These are phyloP conservation scores for Centropyge bicolor DNA, from an alignment of 2,797 vertebrate species.

Conservation along the genomic window DNA sequence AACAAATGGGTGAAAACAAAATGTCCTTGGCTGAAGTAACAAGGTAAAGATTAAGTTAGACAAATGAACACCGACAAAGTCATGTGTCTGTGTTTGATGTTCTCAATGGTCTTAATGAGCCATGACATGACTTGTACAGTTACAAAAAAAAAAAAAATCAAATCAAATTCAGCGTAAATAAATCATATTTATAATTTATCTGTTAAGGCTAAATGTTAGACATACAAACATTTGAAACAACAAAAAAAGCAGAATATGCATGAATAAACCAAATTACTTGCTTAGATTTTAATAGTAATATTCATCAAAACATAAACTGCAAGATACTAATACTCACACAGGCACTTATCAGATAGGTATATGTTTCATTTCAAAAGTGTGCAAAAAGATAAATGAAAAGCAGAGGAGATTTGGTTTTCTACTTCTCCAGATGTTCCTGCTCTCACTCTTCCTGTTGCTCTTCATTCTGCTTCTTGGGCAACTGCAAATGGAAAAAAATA, in stretches of 20 bases:
- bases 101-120: constrained; percentile 21
- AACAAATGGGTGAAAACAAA: constrained; percentile 29
- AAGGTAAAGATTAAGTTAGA: constrained; percentile 37
- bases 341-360: constrained; percentile 75
- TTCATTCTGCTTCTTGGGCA: constrained; percentile 86
- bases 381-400: constrained; percentile 69
- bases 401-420: constrained; percentile 63
- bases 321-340: constrained; percentile 70
- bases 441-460: constrained; percentile 84
- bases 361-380: constrained; percentile 59
- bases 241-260: constrained; percentile 50
- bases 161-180: constrained; percentile 42
- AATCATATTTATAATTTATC: constrained; percentile 44
- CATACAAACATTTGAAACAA: constrained; percentile 37
- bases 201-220: constrained; percentile 53
- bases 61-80: constrained; percentile 32
- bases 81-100: constrained; percentile 29
- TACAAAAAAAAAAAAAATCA: background rate
- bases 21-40: constrained; percentile 42
- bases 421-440: constrained; percentile 33
- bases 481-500: constrained; percentile 56
- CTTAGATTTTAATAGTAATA: constrained; percentile 42
- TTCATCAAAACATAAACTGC: constrained; percentile 50
- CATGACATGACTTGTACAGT: constrained; percentile 12
- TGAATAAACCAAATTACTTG: constrained; percentile 50